phyloP scores from a whole-genome alignment of 2,797 vertebrate genomes.

The Spheniscus humboldti region DNA sequence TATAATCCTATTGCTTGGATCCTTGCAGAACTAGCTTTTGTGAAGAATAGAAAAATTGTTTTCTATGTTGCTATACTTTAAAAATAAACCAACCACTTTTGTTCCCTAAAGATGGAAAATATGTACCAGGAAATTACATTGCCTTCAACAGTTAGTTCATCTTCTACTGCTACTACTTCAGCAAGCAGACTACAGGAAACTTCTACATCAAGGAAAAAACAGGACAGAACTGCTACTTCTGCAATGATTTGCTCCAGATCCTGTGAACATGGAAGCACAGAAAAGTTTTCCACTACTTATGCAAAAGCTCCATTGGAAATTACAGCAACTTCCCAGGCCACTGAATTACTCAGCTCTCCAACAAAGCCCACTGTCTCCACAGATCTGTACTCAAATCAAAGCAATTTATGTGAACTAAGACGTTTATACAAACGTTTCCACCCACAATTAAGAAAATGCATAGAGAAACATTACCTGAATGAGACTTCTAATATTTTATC shows the following conservation, averaged over 20 bases:
- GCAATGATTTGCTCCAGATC: slow-evolving; percentile 32
- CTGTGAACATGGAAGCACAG: slow-evolving; percentile 71
- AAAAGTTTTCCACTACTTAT: slow-evolving; percentile 82
- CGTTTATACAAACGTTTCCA: slow-evolving; percentile 87
- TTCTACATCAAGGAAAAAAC: slow-evolving; percentile 42
- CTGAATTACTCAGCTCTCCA: slow-evolving; percentile 68
- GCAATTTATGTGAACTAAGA: slow-evolving; percentile 83
- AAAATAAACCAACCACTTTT: slow-evolving; percentile 43
- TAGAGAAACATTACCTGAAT: slow-evolving; percentile 80
- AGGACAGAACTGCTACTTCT: slow-evolving; percentile 41
- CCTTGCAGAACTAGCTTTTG: background rate
- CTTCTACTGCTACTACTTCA: slow-evolving; percentile 65
- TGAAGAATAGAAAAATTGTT: background rate
- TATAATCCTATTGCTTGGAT: background rate
- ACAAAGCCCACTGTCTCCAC: slow-evolving; percentile 68
- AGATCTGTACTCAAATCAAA: slow-evolving; percentile 83
- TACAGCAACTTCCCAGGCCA: slow-evolving; percentile 72
- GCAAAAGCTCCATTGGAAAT: slow-evolving; percentile 75
- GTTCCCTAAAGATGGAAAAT: slow-evolving; percentile 82
- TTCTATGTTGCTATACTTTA: background rate
- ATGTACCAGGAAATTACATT: slow-evolving; percentile 79
- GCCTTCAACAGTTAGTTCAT: slow-evolving; percentile 71
- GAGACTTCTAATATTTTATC: slow-evolving; percentile 76
- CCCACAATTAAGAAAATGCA: slow-evolving; percentile 83
- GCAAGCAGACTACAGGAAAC: slow-evolving; percentile 65